Evolutionary conservation across 2,113 vertebrate genomes (phyloP).

Genomic region (Calonectris borealis): DNA sequence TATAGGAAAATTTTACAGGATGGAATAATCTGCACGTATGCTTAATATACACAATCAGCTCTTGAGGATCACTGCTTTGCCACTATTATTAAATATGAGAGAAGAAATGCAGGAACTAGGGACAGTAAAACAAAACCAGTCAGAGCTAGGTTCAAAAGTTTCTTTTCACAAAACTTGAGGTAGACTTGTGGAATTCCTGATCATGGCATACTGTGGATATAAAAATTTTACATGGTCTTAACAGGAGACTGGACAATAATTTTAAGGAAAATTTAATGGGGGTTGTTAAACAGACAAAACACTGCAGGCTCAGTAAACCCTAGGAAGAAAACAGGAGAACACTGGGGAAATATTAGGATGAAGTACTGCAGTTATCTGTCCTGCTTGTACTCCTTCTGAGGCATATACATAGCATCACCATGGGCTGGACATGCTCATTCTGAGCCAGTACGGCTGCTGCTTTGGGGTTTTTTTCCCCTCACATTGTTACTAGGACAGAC

Average conservation of each 20-base stretch:
- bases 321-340: neutral
- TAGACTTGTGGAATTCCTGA: neutral
- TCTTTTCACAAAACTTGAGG: neutral
- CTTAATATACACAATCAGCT: neutral
- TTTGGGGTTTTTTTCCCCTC: accelerated
- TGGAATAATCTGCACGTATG: neutral
- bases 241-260: neutral
- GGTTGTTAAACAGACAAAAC: neutral
- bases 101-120: neutral
- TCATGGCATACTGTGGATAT: neutral
- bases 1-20: neutral
- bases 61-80: neutral
- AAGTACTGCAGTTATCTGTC: neutral
- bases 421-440: neutral
- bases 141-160: neutral
- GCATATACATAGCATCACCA: neutral
- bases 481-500: neutral
- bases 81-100: neutral
- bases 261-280: neutral
- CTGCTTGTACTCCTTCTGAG: neutral
- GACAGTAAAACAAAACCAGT: neutral
- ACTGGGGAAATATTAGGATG: neutral
- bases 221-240: neutral
- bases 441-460: neutral
- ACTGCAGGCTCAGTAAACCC: neutral